Percentiles rank a stretch among this genome's conserved stretches.
phyloP scores from a whole-genome alignment of 2,113 vertebrate genomes.

The Gnathonemus echidnorhynchus region DNA sequence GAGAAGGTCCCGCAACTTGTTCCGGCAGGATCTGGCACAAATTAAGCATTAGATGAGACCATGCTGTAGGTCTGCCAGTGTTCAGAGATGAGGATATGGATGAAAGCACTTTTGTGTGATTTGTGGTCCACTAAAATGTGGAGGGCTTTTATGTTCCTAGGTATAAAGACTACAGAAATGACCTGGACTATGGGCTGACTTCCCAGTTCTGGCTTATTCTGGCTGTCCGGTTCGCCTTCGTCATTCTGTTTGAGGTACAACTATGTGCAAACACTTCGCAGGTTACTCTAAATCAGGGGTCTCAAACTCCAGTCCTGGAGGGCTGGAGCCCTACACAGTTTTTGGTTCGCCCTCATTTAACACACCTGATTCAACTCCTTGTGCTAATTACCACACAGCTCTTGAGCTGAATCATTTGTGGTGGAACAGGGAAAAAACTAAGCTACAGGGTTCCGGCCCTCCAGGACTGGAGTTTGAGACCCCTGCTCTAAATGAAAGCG shows the following conservation, averaged over 20 bases:
- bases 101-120: not conserved
- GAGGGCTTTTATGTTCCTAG: constrained; percentile 47
- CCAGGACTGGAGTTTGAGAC: no score
- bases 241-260: constrained; percentile 83
- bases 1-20: not conserved
- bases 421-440: no score
- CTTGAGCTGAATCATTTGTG: no score
- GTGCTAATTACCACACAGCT: no score
- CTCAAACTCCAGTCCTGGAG: no score
- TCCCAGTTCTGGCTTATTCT: constrained; percentile 80
- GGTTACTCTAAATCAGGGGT: not conserved
- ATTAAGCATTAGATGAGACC: not conserved
- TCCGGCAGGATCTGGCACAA: not conserved
- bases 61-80: not conserved
- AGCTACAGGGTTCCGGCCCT: no score
- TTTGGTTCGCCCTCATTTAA: no score
- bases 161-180: constrained; percentile 77
- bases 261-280: not conserved
- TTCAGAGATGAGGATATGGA: not conserved
- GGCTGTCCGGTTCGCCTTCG: constrained; percentile 77
- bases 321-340: no score
- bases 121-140: not conserved
- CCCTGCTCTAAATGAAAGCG: not conserved
- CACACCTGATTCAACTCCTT: no score
- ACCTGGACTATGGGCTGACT: constrained; percentile 59